Percentiles rank a stretch among this genome's conserved stretches.
Evolutionary conservation across 1,140 invertebrate species (phyloP).

Genomic region (Eurytemora carolleeae): DNA sequence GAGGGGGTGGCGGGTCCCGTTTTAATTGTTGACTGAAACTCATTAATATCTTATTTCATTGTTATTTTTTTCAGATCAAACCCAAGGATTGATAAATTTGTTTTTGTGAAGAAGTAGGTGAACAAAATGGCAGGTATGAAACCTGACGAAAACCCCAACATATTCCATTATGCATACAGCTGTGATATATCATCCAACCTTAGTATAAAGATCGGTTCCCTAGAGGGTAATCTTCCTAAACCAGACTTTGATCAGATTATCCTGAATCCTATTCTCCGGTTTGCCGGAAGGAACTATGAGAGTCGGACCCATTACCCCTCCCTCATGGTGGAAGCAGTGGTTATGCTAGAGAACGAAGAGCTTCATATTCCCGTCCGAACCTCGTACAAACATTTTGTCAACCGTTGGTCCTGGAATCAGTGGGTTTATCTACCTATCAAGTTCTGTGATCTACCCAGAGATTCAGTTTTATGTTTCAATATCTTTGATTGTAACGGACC

Average conservation of each 20-base stretch:
- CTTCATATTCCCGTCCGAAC: slow-evolving; percentile 72
- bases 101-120: too few species aligned
- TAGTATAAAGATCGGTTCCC: slow-evolving; percentile 83
- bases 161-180: slow-evolving; percentile 45
- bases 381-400: slow-evolving; percentile 78
- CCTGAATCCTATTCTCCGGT: slow-evolving; percentile 68
- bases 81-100: too few species aligned
- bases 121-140: too few species aligned
- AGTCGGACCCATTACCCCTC: slow-evolving; percentile 35
- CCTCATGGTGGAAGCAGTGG: slow-evolving; percentile 27
- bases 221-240: slow-evolving; percentile 67
- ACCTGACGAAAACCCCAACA: too few species aligned
- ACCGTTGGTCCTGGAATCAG: slow-evolving; percentile 94
- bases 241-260: slow-evolving; percentile 65
- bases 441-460: slow-evolving; percentile 73
- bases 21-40: too few species aligned
- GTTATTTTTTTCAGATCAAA: too few species aligned
- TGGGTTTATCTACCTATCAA: slow-evolving; percentile 80
- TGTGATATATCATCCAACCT: slow-evolving; percentile 64
- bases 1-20: too few species aligned
- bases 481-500: slow-evolving; percentile 81
- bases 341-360: slow-evolving; percentile 54
- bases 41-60: too few species aligned
- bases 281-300: slow-evolving; percentile 59
- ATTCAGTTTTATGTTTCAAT: slow-evolving; percentile 70